Evolutionary conservation across 2,888 invertebrate genomes (phyloP), one percentile per base, ranked within the genome.

Genomic region (Drosophila meridionalis): DNA sequence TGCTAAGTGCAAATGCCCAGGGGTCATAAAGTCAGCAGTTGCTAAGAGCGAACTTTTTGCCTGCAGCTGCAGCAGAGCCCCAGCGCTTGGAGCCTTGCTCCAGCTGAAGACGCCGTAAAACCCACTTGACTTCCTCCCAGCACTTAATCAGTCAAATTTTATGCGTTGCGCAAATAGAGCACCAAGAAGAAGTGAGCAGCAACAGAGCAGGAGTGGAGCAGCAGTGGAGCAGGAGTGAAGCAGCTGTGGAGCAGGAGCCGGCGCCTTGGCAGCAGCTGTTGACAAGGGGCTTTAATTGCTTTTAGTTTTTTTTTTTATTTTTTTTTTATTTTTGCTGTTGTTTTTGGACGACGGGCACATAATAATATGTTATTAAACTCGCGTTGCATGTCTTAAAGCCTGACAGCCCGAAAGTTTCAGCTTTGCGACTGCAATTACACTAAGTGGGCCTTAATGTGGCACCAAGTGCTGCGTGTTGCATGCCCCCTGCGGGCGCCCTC

Each of bases 141-240:
- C 80, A 88, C 89, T 87, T 88, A 87, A 90, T 87, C 89, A 87
- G 87, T 83, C 76, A 86, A 86, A 88, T 82, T 83, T 72, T 69
- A 73, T 78, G 75, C 74, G 65, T 56, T 38, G 50, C 62, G 60
- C 65, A 59, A 80, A 71, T 76, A 55, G 48, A 71, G 63, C 56
- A 59, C 43, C 58, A 34, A 57, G 60, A 58, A 48, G 47, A 43
- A 53, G 58, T 30, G 28, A n/a, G 2, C 11, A 4, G 12, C 20
- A 56, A 57, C 47, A 52, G 61, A 30, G 28, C 28, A 32, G 36
- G 34, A n/a, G 42, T 7, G n/a, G 2, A n/a, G 42, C 5, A n/a
- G 40, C 11, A 4, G n/a, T 2, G 42, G 42, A 42, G 20, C 3
- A 52, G 32, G 6, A 9, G 5, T n/a, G n/a, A n/a, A n/a, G n/a